phyloP scores from a whole-genome alignment of 2,113 vertebrate species.

The Mobula birostris region DNA sequence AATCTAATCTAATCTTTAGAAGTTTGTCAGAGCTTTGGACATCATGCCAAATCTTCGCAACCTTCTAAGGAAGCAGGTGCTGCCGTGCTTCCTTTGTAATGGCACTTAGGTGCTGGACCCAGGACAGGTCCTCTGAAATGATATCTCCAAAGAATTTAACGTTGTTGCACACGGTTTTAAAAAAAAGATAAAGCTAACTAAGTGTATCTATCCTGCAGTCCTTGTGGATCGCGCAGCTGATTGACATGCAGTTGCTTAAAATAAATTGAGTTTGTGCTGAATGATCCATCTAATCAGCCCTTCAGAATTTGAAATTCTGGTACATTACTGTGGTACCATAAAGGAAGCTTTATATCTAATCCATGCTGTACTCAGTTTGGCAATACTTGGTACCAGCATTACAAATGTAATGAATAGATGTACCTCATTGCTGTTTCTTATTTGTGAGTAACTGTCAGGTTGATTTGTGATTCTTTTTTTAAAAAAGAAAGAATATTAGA shows the following conservation, averaged over 20 bases:
- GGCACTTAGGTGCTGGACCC: too few species aligned
- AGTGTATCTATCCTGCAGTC: background rate
- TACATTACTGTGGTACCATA: background rate
- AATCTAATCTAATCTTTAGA: too few species aligned
- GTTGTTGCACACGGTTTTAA: background rate
- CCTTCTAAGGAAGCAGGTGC: too few species aligned
- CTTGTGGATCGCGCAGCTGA: background rate
- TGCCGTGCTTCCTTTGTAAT: too few species aligned
- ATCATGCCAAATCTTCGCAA: too few species aligned
- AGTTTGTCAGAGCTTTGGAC: too few species aligned
- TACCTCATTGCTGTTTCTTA: background rate
- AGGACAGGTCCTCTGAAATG: too few species aligned
- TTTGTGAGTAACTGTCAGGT: background rate
- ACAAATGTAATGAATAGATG: background rate
- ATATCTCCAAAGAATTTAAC: too few species aligned
- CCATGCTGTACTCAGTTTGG: background rate
- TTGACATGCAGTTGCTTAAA: background rate
- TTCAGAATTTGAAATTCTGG: background rate
- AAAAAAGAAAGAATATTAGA: background rate
- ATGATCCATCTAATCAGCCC: background rate
- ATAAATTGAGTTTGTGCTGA: too few species aligned
- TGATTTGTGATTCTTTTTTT: background rate
- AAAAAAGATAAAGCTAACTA: background rate
- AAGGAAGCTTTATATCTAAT: background rate
- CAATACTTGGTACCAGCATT: background rate